A percentile compares a stretch with the other conserved stretches of the same genome.
phyloP scores from a whole-genome alignment of 2,113 vertebrate species.

The Aegotheles bennettii region DNA sequence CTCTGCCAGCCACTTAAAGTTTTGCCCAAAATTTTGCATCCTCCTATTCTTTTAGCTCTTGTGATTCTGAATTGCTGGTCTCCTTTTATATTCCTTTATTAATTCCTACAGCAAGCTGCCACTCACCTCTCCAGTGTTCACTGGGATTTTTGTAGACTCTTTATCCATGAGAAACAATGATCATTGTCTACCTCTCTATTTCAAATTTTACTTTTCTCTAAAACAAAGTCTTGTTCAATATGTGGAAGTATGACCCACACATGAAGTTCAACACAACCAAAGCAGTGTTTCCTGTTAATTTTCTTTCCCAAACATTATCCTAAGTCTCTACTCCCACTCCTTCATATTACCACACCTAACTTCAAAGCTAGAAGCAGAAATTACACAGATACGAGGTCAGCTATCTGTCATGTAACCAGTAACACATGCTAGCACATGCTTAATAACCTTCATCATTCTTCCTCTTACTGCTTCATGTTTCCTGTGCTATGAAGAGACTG shows the following conservation, averaged over 20 bases:
- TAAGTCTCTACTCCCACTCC: background rate
- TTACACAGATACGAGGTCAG: accelerated
- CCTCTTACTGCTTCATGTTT: background rate
- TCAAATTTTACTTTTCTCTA: background rate
- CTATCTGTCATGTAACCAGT: accelerated
- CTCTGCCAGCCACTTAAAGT: background rate
- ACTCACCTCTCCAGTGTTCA: background rate
- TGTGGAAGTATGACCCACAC: background rate
- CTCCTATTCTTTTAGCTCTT: background rate
- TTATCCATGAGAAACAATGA: background rate
- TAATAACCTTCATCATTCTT: accelerated
- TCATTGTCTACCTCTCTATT: accelerated
- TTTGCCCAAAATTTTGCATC: background rate
- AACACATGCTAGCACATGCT: background rate
- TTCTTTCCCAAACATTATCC: background rate
- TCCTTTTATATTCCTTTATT: background rate
- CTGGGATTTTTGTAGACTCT: background rate
- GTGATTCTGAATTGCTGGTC: background rate
- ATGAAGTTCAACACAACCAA: background rate
- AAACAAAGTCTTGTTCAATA: background rate
- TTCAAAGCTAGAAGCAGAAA: background rate
- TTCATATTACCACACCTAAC: background rate
- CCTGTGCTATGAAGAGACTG: accelerated
- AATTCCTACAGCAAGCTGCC: background rate
- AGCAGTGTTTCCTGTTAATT: background rate